Conservation (phyloP, 2,797 vertebrate species). For the Lepus townsendii region DNA sequence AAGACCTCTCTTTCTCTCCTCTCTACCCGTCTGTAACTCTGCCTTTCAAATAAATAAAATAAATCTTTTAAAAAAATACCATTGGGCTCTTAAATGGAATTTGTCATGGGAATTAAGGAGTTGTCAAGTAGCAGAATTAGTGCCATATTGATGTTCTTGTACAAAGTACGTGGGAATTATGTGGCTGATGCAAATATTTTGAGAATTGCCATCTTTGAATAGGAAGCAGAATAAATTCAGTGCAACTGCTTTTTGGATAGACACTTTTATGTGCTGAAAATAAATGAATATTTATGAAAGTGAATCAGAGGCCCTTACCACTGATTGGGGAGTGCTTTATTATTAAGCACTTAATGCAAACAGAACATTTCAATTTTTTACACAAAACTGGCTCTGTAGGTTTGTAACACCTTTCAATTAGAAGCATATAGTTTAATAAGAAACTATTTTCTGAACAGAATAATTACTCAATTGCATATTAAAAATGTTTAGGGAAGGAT, state of each 20-base stretch:
- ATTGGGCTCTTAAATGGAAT: too few species aligned
- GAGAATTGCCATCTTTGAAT: background rate
- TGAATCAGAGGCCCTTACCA: background rate
- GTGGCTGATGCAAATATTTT: background rate
- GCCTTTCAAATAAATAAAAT: too few species aligned
- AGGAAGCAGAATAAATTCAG: background rate
- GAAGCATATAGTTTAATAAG: background rate
- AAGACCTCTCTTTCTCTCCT: too few species aligned
- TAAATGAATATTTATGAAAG: background rate
- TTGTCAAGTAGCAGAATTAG: background rate
- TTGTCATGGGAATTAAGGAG: background rate
- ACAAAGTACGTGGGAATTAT: background rate
- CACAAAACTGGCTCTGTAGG: background rate
- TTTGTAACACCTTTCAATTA: conserved; percentile 30
- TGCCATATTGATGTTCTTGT: background rate
- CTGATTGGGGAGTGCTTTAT: background rate
- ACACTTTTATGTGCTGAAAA: conserved; percentile 27
- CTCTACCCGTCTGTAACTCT: too few species aligned
- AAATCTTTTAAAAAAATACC: background rate
- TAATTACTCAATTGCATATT: background rate
- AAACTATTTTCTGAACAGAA: background rate
- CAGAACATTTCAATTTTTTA: conserved; percentile 29
- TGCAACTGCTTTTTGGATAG: background rate
- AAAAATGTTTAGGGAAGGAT: background rate
- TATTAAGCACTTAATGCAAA: background rate